Conservation (phyloP, 2,797 vertebrate species). For the Acanthurus leucopareius region DNA sequence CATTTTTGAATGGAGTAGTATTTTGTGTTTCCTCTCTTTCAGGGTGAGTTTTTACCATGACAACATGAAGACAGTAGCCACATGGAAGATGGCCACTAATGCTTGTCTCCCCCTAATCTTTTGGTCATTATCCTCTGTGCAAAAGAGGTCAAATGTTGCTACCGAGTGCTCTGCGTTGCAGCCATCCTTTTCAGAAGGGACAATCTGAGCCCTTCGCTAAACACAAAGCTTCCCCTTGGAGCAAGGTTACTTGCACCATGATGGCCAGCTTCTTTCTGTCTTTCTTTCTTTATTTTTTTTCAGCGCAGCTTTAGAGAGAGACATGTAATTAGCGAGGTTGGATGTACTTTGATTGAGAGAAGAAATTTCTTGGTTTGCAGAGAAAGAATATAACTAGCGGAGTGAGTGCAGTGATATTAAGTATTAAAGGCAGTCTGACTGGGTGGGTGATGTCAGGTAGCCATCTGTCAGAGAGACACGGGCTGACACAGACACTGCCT, state of each 20-base stretch:
- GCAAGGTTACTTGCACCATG: slow-evolving; percentile 74
- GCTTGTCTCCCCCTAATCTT: slow-evolving; percentile 68
- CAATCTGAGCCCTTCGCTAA: slow-evolving; percentile 68
- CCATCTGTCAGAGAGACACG: slow-evolving; percentile 77
- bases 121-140: slow-evolving; percentile 70
- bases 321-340: slow-evolving; percentile 51
- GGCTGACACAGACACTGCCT: slow-evolving; percentile 64
- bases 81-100: slow-evolving; percentile 57
- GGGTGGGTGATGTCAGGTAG: slow-evolving; percentile 80
- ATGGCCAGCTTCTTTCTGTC: slow-evolving; percentile 52
- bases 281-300: slow-evolving; percentile 9
- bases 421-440: slow-evolving; percentile 71
- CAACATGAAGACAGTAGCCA: slow-evolving; percentile 63
- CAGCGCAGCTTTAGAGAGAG: slow-evolving; percentile 47
- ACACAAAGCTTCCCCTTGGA: slow-evolving; percentile 77
- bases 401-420: slow-evolving; percentile 63
- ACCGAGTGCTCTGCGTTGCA: slow-evolving; percentile 61
- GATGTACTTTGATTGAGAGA: slow-evolving; percentile 61
- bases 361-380: slow-evolving; percentile 55
- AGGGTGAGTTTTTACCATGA: slow-evolving; percentile 62
- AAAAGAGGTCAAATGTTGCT: slow-evolving; percentile 74
- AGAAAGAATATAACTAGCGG: slow-evolving; percentile 39
- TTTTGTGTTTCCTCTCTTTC: background rate
- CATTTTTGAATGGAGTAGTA: slow-evolving; percentile 26
- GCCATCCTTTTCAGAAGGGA: slow-evolving; percentile 65